Base-by-base conservation (phyloP, 1,140 invertebrate species). In the Caenorhabditis tropicalis region DNA sequence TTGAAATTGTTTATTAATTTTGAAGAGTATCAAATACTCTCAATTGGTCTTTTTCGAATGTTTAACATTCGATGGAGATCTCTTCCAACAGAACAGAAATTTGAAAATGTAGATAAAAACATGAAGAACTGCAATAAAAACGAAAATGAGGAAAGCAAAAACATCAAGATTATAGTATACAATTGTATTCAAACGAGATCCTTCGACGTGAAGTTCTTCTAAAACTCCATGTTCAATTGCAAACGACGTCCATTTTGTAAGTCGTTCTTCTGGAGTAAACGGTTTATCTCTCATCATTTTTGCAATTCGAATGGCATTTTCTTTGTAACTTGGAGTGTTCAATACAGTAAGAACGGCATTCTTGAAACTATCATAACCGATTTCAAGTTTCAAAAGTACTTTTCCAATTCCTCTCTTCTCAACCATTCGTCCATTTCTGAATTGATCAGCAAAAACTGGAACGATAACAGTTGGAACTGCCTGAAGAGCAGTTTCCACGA, bases 361-460 rank as follows among this genome's bases (percentile, higher is more conserved):
- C n/a, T 46, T 51, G 27, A 87, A 49, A 7, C 15, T 53, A 1
- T 86, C 51, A 24, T 74, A 79, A 39, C 33, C 81, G 36, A 87
- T 53, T 5, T 87, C 48, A 9, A n/a, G n/a, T 46, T 87, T 87
- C n/a, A 83, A 46, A 36, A 87, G 19, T 12, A 85, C 83, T 48
- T 85, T 85, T 81, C 86, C 87, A 27, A 82, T 79, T 12, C 89
- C 87, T 83, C 87, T 80, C 19, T 81, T 60, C 83, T 87, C 87
- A 29, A 84, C 86, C 19, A 81, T 82, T 27, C 85, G 24, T 27
- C 80, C 82, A 79, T 89, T 89, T 58, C 86, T 31, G 27, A 84
- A 87, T 49, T 89, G 89, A 21, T 89, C 89, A 7, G 85, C 87
- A 60, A 88, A 89, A 24, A 89, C 33, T 19, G 87, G 87, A 53